A percentile compares a stretch with the other conserved stretches of the same genome.
Evolutionary conservation across 2,113 vertebrate genomes (phyloP).

Genomic region (Callipepla squamata): DNA sequence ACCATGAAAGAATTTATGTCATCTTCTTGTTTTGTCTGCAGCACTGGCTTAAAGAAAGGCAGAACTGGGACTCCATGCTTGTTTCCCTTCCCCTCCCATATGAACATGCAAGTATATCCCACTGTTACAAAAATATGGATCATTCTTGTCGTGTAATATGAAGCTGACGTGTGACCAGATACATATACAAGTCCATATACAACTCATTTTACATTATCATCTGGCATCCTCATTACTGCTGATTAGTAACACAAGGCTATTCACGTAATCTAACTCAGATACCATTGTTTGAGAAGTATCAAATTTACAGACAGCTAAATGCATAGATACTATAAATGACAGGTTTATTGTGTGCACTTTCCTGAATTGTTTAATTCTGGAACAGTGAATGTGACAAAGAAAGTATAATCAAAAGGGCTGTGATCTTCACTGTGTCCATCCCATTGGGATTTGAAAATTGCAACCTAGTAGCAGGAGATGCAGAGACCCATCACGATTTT

Average conservation of each 20-base stretch:
- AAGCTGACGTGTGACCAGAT: background rate
- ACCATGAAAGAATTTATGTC: background rate
- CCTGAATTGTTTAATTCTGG: slow-evolving; percentile 21
- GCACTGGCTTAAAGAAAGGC: background rate
- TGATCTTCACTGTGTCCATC: background rate
- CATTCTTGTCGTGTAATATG: background rate
- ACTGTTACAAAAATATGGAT: background rate
- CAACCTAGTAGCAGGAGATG: background rate
- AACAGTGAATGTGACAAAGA: background rate
- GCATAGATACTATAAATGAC: slow-evolving; percentile 38
- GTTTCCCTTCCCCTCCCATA: background rate
- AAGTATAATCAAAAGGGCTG: background rate
- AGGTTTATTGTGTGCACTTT: slow-evolving; percentile 21
- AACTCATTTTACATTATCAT: slow-evolving; percentile 40
- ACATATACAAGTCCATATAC: slow-evolving; percentile 40
- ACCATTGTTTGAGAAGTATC: slow-evolving; percentile 43
- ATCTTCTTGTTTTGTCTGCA: background rate
- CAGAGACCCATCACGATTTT: background rate
- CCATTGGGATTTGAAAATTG: background rate
- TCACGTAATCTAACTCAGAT: slow-evolving; percentile 42
- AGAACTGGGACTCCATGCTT: background rate
- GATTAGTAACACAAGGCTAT: background rate
- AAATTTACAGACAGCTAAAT: background rate
- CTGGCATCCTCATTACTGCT: slow-evolving; percentile 51
- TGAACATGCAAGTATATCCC: background rate